Evolutionary conservation across 2,797 vertebrate species (phyloP).

Genomic region (Botia almorhae): DNA sequence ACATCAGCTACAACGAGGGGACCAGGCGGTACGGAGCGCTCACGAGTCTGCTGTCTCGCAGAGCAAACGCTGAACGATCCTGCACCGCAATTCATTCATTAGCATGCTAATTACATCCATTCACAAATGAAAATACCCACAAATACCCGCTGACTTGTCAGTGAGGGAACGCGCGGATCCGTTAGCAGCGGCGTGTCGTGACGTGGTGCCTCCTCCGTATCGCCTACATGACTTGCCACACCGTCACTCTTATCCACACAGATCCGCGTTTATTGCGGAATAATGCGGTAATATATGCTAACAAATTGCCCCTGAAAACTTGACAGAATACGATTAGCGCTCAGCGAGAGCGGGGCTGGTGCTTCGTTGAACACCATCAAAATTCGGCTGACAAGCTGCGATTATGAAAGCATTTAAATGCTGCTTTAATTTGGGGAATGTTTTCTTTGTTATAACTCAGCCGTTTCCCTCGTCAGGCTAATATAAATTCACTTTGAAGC

Average conservation of each 20-base stretch:
- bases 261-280: conserved; percentile 34
- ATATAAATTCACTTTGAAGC: conserved; percentile 21
- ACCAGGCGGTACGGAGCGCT: conserved; percentile 44
- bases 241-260: conserved; percentile 41
- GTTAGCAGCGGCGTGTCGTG: conserved; percentile 25
- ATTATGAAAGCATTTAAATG: conserved; percentile 51
- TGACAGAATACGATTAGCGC: conserved; percentile 54
- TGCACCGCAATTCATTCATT: conserved; percentile 61
- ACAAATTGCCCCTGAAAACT: conserved; percentile 42
- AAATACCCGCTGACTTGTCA: conserved; percentile 48
- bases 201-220: conserved; percentile 45
- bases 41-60: conserved; percentile 37
- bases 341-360: conserved; percentile 37
- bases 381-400: conserved; percentile 47
- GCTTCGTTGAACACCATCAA: conserved; percentile 45
- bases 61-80: conserved; percentile 58
- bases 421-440: conserved; percentile 17
- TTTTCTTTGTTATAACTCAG: conserved; percentile 27
- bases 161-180: conserved; percentile 40
- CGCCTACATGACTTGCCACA: conserved; percentile 35
- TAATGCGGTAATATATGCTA: conserved; percentile 54
- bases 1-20: conserved; percentile 59
- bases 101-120: conserved; percentile 63
- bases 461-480: background rate
- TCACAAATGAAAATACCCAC: conserved; percentile 58